These are phyloP conservation scores for Eurystomus glaucurus DNA, from an alignment of 2,797 vertebrate species.

Conservation along the genomic window DNA sequence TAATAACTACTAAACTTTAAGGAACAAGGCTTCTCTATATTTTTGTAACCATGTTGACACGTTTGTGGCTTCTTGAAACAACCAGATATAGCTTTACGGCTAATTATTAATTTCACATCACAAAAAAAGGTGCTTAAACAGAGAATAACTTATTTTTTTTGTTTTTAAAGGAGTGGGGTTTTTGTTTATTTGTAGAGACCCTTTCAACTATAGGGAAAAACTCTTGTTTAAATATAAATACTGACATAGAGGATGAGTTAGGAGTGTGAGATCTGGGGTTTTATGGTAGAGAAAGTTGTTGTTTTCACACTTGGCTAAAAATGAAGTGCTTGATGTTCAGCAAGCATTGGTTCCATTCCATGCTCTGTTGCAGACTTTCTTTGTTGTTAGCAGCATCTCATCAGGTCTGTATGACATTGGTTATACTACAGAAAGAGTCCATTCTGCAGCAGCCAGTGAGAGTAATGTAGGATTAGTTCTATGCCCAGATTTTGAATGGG, in stretches of 20 bases:
- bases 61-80: background rate
- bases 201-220: background rate
- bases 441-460: background rate
- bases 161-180: background rate
- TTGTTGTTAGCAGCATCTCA: background rate
- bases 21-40: accelerated
- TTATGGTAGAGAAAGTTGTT: background rate
- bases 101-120: background rate
- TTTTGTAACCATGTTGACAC: background rate
- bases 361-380: background rate
- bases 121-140: background rate
- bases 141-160: background rate
- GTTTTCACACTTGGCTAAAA: background rate
- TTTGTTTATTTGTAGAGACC: background rate
- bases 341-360: background rate
- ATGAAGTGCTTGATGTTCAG: background rate
- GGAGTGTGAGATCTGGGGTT: background rate
- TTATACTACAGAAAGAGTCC: background rate
- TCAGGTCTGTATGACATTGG: background rate
- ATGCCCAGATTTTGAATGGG: background rate
- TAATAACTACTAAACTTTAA: background rate
- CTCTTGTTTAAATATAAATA: background rate
- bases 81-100: background rate
- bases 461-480: background rate
- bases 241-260: background rate